Percentiles rank a stretch among this genome's conserved stretches.
phyloP scores from a whole-genome alignment of 1,140 invertebrate genomes.

The Hermetia illucens region DNA sequence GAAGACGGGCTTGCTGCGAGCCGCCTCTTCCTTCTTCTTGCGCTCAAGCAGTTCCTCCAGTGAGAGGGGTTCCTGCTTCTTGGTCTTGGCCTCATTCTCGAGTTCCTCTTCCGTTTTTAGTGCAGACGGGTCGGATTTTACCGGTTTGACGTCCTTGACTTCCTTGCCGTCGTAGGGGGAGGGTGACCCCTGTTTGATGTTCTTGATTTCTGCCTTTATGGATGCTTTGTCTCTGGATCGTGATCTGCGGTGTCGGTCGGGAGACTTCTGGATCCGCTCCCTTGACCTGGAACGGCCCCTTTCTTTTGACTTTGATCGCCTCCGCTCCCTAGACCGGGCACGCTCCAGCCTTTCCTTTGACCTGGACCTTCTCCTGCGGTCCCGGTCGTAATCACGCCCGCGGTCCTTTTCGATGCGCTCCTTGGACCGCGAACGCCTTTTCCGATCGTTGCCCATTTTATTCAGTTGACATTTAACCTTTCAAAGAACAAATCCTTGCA shows the following conservation, averaged over 20 bases:
- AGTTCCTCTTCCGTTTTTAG: constrained; percentile 30
- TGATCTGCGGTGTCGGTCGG: constrained; percentile 27
- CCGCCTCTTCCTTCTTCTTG: constrained; percentile 92
- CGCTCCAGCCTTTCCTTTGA: constrained; percentile 5
- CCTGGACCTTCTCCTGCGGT: constrained; percentile 24
- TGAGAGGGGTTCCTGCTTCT: constrained; percentile 82
- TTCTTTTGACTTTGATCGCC: constrained; percentile 17
- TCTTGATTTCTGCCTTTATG: constrained; percentile 3
- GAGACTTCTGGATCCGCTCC: constrained; percentile 24
- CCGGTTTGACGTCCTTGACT: constrained; percentile 3
- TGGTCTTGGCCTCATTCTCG: constrained; percentile 27
- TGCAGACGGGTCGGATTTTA: too few species aligned
- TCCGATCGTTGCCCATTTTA: constrained; percentile 36
- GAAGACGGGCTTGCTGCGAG: constrained; percentile 89
- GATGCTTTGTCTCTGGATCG: constrained; percentile 17
- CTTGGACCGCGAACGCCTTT: constrained; percentile 35
- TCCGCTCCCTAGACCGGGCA: constrained; percentile 13
- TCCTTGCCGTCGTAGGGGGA: too few species aligned
- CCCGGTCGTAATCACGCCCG: constrained; percentile 14
- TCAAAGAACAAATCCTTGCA: too few species aligned
- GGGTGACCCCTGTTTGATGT: constrained; percentile 9
- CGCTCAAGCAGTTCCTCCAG: constrained; percentile 91
- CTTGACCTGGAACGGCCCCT: constrained; percentile 26
- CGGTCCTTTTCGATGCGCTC: constrained; percentile 28
- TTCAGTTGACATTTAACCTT: too few species aligned